Evolutionary conservation across 2,888 invertebrate genomes (phyloP).

Genomic region (Amphipoea oculea): DNA sequence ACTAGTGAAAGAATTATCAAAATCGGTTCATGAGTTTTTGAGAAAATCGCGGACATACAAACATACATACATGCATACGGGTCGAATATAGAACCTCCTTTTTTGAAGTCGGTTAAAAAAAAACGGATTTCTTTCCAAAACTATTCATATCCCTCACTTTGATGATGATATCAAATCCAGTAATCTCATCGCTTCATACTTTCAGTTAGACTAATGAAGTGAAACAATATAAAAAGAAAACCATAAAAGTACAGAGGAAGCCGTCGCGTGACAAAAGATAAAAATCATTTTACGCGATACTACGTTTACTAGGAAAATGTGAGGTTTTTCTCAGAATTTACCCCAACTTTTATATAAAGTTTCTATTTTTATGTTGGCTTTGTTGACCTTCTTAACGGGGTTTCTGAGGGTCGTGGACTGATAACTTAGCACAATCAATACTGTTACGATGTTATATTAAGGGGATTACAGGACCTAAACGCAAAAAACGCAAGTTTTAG

Average conservation of each 20-base stretch:
- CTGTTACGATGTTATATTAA: background rate
- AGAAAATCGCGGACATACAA: too few relatives aligned
- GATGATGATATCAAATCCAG: background rate
- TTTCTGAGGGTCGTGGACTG: background rate
- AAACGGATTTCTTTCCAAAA: background rate
- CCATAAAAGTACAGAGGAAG: background rate
- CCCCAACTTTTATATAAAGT: background rate
- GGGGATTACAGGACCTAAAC: too few relatives aligned
- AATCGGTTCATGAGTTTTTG: too few relatives aligned
- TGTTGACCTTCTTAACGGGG: background rate
- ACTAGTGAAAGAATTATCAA: too few relatives aligned
- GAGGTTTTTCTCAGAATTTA: conserved; percentile 37
- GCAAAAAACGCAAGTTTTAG: too few relatives aligned
- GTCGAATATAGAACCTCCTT: too few relatives aligned
- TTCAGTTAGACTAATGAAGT: conserved; percentile 6
- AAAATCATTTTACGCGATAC: conserved; percentile 27
- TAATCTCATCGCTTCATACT: background rate
- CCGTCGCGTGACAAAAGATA: conserved; percentile 19
- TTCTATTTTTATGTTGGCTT: conserved; percentile 5
- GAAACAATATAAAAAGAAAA: conserved; percentile 22
- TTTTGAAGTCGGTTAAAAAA: too few relatives aligned
- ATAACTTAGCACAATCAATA: background rate
- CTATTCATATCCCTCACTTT: background rate
- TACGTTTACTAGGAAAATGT: conserved; percentile 35
- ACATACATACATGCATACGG: too few relatives aligned